These are phyloP conservation scores for Laodelphax striatellus DNA, from an alignment of 1,140 invertebrate species.

Conservation along the genomic window DNA sequence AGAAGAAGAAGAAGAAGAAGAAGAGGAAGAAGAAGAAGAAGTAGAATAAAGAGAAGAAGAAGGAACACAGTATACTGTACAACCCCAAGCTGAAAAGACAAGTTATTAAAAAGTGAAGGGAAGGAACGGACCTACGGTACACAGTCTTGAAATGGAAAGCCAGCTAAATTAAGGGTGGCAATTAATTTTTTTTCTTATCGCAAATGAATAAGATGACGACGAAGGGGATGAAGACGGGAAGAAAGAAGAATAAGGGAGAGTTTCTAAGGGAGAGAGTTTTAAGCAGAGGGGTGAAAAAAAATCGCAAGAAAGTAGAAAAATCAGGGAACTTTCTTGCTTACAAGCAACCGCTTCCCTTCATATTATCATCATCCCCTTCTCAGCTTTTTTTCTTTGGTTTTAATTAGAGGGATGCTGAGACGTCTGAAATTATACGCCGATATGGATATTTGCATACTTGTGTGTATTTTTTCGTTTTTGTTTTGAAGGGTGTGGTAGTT, in stretches of 20 bases:
- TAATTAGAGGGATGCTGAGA: constrained; percentile 1
- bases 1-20: no score
- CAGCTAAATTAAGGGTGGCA: not conserved
- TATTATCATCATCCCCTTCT: no score
- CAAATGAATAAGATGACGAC: not conserved
- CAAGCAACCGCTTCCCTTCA: not conserved
- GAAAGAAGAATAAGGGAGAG: no score
- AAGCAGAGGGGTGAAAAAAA: not conserved
- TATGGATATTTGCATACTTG: constrained; percentile 3
- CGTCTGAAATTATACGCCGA: not conserved
- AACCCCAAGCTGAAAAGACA: no score
- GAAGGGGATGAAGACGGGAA: no score
- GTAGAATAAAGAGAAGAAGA: no score
- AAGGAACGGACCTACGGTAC: no score
- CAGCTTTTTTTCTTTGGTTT: not conserved
- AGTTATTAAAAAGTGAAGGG: no score
- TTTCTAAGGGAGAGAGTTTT: not conserved
- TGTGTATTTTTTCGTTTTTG: not conserved
- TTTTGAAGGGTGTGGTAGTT: not conserved
- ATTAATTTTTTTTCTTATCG: not conserved
- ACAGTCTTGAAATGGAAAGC: no score
- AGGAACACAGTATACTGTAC: no score
- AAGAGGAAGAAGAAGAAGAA: no score
- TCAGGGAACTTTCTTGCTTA: not conserved
- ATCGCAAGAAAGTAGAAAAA: not conserved